phyloP scores from a whole-genome alignment of 1,140 invertebrate species.

The Pseudomyrmex dendroicus region DNA sequence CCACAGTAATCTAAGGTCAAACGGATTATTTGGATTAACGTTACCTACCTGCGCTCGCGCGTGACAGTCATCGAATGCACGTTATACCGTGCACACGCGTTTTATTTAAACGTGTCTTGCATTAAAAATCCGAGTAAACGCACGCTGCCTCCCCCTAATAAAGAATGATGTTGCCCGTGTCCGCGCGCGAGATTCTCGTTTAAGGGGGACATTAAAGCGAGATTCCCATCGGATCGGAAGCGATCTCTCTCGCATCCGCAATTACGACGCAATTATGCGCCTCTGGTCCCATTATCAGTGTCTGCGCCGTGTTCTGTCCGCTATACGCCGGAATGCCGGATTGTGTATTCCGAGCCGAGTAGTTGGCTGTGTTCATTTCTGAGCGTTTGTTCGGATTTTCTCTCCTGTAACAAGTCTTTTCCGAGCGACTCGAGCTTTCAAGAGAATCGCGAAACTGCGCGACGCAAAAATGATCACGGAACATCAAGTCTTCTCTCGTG shows the following conservation, averaged over 20 bases:
- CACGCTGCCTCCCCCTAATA: background rate
- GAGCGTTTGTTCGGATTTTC: background rate
- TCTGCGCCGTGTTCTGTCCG: slow-evolving; percentile 1
- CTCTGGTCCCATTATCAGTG: slow-evolving; percentile 26
- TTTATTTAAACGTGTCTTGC: slow-evolving; percentile 16
- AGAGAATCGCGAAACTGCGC: too few species aligned
- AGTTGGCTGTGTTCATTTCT: background rate
- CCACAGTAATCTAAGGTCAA: background rate
- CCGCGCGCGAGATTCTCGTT: slow-evolving; percentile 36
- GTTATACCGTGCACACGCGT: background rate
- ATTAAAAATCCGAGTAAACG: slow-evolving; percentile 6
- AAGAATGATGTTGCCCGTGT: slow-evolving; percentile 25
- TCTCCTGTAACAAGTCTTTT: too few species aligned
- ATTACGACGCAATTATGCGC: slow-evolving; percentile 26
- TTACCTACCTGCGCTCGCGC: slow-evolving; percentile 7
- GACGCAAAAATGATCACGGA: too few species aligned
- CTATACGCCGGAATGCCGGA: too few species aligned
- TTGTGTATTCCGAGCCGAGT: too few species aligned
- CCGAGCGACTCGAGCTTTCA: too few species aligned
- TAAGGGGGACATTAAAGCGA: slow-evolving; percentile 28
- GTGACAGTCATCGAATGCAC: slow-evolving; percentile 40
- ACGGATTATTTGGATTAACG: slow-evolving; percentile 43
- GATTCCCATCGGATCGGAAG: slow-evolving; percentile 55
- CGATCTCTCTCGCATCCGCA: slow-evolving; percentile 43
- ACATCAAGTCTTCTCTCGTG: too few species aligned